Evolutionary conservation across 2,888 invertebrate species (phyloP).

Genomic region (Ganaspis brasiliensis): DNA sequence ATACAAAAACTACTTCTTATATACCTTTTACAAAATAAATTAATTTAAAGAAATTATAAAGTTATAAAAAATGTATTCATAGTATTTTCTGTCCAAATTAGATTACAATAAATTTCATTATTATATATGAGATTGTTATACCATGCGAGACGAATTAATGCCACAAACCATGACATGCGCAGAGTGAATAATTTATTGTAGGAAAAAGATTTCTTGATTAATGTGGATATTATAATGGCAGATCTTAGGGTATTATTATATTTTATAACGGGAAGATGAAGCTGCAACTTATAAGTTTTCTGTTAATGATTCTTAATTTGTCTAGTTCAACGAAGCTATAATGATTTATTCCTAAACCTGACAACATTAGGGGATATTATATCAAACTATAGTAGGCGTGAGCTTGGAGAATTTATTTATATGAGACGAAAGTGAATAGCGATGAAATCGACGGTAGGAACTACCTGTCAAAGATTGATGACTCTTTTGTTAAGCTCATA

Average conservation of each 20-base stretch:
- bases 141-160: background rate
- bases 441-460: background rate
- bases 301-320: background rate
- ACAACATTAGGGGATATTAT: no score
- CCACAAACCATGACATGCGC: background rate
- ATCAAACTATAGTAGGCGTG: no score
- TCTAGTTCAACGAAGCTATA: background rate
- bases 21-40: no score
- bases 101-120: background rate
- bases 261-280: slow-evolving; percentile 1
- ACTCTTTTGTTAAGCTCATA: background rate
- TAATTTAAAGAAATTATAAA: no score
- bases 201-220: background rate
- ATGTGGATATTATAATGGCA: background rate
- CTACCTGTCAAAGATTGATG: background rate
- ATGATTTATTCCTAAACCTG: no score
- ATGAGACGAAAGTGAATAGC: background rate
- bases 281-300: background rate
- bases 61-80: no score
- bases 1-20: no score
- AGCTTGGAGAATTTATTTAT: background rate
- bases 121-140: background rate
- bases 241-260: background rate
- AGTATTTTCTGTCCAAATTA: no score
- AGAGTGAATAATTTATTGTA: background rate